Evolutionary conservation across 2,113 vertebrate genomes (phyloP).

Genomic region (Dryoscopus gambensis): DNA sequence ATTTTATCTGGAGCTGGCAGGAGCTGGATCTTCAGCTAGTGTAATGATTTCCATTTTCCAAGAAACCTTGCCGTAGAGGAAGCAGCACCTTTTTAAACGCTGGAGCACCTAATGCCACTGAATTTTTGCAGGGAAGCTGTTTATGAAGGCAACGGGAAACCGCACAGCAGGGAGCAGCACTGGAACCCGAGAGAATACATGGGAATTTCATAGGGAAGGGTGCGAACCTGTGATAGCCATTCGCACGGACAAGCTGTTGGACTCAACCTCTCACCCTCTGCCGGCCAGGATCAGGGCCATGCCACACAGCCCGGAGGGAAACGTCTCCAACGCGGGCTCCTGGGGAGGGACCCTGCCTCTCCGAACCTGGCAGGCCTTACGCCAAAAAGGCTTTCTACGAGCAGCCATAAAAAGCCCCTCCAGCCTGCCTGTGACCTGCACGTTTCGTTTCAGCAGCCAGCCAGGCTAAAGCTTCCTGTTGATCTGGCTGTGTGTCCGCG

Average conservation of each 20-base stretch:
- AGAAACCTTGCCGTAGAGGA: not conserved
- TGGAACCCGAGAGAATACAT: not conserved
- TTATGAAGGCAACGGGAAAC: not conserved
- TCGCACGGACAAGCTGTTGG: not conserved
- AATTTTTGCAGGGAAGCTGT: not conserved
- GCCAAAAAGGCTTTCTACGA: not conserved
- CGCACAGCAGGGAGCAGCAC: not conserved
- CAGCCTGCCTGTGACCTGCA: not conserved
- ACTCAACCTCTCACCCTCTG: not conserved
- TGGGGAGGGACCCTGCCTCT: not conserved
- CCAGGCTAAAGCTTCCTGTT: not conserved
- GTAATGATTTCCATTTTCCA: not conserved
- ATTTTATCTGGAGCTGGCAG: not conserved
- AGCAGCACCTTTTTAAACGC: not conserved
- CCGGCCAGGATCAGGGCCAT: not conserved
- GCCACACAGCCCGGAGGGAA: rapidly evolving
- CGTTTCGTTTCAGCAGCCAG: not conserved
- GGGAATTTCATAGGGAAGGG: not conserved
- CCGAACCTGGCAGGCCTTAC: rapidly evolving
- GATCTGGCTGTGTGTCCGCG: rapidly evolving
- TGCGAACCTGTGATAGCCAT: not conserved
- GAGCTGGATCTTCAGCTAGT: not conserved
- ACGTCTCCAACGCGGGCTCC: rapidly evolving
- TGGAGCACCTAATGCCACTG: not conserved
- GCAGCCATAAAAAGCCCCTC: rapidly evolving